Base-by-base conservation (phyloP, 1,140 invertebrate genomes). In the Drosophila lacertosa region DNA sequence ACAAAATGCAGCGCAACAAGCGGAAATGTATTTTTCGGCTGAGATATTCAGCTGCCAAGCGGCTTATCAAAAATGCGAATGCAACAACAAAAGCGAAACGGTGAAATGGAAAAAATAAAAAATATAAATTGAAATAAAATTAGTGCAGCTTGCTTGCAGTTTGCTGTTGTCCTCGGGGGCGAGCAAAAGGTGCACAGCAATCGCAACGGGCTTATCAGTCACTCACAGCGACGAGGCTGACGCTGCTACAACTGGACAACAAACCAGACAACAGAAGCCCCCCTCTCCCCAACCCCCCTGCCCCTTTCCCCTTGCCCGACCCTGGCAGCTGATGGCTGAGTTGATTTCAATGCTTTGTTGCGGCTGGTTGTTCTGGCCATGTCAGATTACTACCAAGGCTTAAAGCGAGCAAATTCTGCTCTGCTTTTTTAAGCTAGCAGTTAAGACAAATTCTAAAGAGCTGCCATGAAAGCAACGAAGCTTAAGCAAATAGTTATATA, bases 1-100 rank as follows among this genome's bases (percentile, higher is more conserved):
- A 63, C 44, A 24, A 58, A 71, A 77, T 55, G 71, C 40, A 44
- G 64, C 47, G 66, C 71, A 74, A 74, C 71, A 74, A 74, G 64
- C 64, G 74, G 65, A 82, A 77, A 66, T 58, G 70, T 55, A 63
- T 59, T 67, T 75, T 75, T 69, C 57, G 54, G 58, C 68, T 57
- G 65, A 66, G 57, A 76, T 74, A 88, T 80, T 77, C 54, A 75
- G 51, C 57, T 71, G 73, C 60, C 68, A 84, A 84, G 82, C 73
- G 57, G 81, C 81, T 86, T 86, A 84, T 65, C 67, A 64, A 70
- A 70, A 45, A 32, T 48, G 16, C 11, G 20, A 47, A n/a, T 39
- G 45, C 20, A 48, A 29, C 48, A 39, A 13, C 13, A 18, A 40
- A 11, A 11, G 45, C 7, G 24, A 45, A 44, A 26, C 26, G n/a